phyloP scores from a whole-genome alignment of 2,888 invertebrate genomes.

The Diaphora mendica region DNA sequence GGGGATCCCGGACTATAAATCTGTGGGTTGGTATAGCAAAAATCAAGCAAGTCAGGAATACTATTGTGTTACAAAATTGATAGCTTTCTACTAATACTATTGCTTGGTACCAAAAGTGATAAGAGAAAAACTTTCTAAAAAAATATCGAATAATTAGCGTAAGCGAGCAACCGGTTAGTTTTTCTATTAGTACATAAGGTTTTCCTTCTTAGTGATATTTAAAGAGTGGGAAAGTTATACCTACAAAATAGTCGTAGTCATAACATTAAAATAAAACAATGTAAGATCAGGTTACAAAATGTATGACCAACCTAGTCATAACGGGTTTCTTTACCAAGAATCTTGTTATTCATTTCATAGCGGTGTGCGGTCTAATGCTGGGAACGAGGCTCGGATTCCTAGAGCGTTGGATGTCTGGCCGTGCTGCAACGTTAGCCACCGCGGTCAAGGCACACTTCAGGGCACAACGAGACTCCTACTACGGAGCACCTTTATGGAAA shows the following conservation, averaged over 20 bases:
- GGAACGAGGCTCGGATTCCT: conserved; percentile 93
- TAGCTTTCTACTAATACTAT: neutral
- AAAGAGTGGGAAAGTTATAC: neutral
- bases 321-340: conserved; percentile 1
- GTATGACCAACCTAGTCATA: neutral
- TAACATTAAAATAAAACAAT: neutral
- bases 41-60: neutral
- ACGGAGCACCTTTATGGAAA: conserved; percentile 94
- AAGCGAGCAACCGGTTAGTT: neutral
- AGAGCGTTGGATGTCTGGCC: conserved; percentile 85
- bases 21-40: neutral
- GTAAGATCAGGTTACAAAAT: conserved; percentile 1
- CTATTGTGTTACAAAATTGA: neutral
- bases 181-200: neutral
- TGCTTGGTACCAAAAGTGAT: neutral
- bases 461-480: conserved; percentile 93
- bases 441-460: conserved; percentile 92
- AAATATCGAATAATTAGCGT: neutral
- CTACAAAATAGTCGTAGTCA: neutral
- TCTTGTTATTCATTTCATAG: conserved; percentile 68
- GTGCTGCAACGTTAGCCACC: conserved; percentile 88
- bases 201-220: neutral
- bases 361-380: conserved; percentile 92
- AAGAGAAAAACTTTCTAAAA: neutral
- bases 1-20: no score